Evolutionary conservation across 1,140 invertebrate genomes (phyloP).

Genomic region (Acromyrmex echinatior): DNA sequence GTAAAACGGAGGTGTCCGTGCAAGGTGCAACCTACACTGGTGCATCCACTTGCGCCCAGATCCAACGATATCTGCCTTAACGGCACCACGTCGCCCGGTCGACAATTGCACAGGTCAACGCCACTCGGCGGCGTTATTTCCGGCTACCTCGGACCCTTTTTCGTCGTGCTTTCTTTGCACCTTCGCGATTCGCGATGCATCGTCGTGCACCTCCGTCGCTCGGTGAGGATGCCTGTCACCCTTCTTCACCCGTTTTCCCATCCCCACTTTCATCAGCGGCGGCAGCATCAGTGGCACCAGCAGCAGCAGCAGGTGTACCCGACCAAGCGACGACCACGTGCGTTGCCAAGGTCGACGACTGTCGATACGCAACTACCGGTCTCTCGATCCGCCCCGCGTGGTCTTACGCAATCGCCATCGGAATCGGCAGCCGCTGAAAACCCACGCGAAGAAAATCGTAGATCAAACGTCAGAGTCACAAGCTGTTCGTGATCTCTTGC

Average conservation of each 20-base stretch:
- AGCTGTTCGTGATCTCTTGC: not conserved
- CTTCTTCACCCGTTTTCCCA: conserved; percentile 23
- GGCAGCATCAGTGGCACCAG: not conserved
- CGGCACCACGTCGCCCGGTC: conserved; percentile 14
- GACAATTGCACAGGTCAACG: conserved; percentile 80
- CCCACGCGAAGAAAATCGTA: conserved; percentile 11
- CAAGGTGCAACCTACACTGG: not conserved
- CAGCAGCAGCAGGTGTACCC: conserved; percentile 70
- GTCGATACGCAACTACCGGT: conserved; percentile 64
- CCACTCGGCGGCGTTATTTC: conserved; percentile 83
- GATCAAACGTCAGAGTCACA: not conserved
- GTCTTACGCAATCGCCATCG: conserved; percentile 68
- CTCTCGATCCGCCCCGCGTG: conserved; percentile 34
- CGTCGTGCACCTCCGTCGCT: conserved; percentile 72
- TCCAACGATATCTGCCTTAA: not conserved
- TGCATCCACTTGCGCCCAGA: not conserved
- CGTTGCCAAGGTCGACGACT: conserved; percentile 77
- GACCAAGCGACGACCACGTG: conserved; percentile 73
- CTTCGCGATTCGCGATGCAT: conserved; percentile 11
- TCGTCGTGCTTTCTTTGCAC: conserved; percentile 73
- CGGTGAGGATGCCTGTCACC: conserved; percentile 62
- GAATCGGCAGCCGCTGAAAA: conserved; percentile 66
- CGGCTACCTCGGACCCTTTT: conserved; percentile 73
- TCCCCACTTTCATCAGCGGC: conserved; percentile 35
- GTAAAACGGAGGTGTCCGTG: not conserved